A percentile compares a stretch with the other conserved stretches of the same genome.
Conservation (phyloP, 2,888 invertebrate genomes). For the Hirtodrosophila confusa region DNA sequence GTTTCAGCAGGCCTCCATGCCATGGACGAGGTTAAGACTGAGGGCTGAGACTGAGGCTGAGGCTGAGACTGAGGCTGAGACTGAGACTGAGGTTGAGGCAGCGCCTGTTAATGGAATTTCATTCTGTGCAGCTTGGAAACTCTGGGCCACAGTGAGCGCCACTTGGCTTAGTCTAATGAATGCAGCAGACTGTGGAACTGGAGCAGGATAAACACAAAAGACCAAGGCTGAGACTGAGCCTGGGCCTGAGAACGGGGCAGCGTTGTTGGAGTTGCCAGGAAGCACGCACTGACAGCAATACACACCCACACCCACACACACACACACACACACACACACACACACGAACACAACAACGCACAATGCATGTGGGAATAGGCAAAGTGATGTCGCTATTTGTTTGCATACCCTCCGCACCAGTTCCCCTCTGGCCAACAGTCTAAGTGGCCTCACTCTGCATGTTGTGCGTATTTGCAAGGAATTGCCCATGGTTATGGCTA, state of each 20-base stretch:
- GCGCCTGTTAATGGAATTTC: constrained; percentile 69
- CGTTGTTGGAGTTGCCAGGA: constrained; percentile 45
- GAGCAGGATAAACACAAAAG: constrained; percentile 70
- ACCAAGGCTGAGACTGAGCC: constrained; percentile 15
- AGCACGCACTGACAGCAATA: constrained; percentile 68
- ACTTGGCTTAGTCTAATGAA: constrained; percentile 77
- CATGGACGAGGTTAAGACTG: constrained; percentile 3
- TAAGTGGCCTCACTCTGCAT: constrained; percentile 40
- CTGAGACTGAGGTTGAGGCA: constrained; percentile 6
- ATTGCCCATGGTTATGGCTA: constrained; percentile 65
- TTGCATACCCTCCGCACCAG: constrained; percentile 26
- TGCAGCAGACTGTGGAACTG: constrained; percentile 76
- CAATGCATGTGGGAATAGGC: constrained; percentile 49
- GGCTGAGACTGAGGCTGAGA: neutral
- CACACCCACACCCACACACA: constrained; percentile 13
- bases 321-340: neutral
- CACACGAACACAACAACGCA: constrained; percentile 12
- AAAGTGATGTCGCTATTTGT: constrained; percentile 49
- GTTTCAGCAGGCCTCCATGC: constrained; percentile 12
- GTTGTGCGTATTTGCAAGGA: constrained; percentile 47
- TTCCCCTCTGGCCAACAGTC: neutral
- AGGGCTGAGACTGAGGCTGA: constrained; percentile 5
- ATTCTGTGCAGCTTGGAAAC: constrained; percentile 40
- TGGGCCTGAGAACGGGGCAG: neutral
- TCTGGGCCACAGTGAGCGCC: constrained; percentile 38